Percentiles rank a stretch among this genome's conserved stretches.
These are phyloP conservation scores for Zingel zingel DNA, from an alignment of 2,113 vertebrate genomes.

Conservation along the genomic window DNA sequence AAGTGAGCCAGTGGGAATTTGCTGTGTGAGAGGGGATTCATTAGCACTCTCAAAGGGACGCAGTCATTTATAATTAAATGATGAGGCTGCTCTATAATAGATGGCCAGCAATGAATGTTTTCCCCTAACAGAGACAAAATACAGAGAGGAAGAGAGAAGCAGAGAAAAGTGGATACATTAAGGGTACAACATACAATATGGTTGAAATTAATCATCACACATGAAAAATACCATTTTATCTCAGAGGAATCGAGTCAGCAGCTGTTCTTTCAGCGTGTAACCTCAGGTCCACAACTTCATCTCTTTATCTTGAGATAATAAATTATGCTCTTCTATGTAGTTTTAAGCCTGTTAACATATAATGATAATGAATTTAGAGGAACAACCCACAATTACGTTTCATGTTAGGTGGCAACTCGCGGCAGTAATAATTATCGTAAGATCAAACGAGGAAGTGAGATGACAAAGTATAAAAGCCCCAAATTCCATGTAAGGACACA, in stretches of 20 bases:
- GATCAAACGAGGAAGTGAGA: no score
- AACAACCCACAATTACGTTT: neutral
- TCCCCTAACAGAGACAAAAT: constrained; percentile 47
- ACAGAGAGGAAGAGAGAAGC: neutral
- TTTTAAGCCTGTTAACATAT: neutral
- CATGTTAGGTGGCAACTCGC: no score
- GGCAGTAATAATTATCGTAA: no score
- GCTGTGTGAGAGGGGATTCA: constrained; percentile 58
- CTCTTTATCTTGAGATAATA: neutral
- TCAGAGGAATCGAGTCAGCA: neutral
- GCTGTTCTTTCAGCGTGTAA: neutral
- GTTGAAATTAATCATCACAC: constrained; percentile 22
- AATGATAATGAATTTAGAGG: neutral
- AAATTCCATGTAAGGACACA: no score
- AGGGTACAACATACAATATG: neutral
- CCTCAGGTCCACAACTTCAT: neutral
- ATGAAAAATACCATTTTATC: neutral
- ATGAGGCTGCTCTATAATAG: constrained; percentile 67
- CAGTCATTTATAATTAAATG: constrained; percentile 75
- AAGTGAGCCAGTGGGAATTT: constrained; percentile 37
- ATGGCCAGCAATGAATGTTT: constrained; percentile 61
- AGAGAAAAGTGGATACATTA: neutral
- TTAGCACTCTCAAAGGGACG: constrained; percentile 70
- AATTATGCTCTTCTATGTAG: neutral
- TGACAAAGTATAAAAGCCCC: no score